Conservation (phyloP, 2,113 vertebrate species). For the Centrocercus urophasianus region DNA sequence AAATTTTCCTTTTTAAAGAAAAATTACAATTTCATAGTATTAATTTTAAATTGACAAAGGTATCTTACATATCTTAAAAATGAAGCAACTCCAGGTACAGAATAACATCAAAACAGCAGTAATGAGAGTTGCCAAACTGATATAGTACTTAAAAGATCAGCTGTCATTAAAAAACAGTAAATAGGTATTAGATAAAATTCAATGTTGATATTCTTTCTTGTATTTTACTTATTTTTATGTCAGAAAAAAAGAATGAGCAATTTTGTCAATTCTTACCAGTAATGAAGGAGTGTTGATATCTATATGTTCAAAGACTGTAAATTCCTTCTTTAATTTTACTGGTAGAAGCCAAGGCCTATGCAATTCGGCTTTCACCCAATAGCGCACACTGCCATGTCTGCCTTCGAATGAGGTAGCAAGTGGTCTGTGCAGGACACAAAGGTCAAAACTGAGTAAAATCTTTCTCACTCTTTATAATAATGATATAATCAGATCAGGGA, state of each 20-base stretch:
- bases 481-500: slow-evolving; percentile 48
- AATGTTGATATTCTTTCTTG: slow-evolving; percentile 14
- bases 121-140: slow-evolving; percentile 22
- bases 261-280: slow-evolving; percentile 88
- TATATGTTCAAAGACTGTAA: slow-evolving; percentile 99
- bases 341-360: slow-evolving; percentile 98
- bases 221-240: slow-evolving; percentile 63
- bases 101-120: not conserved
- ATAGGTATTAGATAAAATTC: not conserved
- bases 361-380: slow-evolving; percentile 99
- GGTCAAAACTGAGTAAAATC: slow-evolving; percentile 76
- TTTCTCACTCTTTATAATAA: slow-evolving; percentile 52
- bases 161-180: not conserved
- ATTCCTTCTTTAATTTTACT: slow-evolving; percentile 99
- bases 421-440: slow-evolving; percentile 87
- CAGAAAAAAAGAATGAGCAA: slow-evolving; percentile 71
- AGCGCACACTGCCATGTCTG: slow-evolving; percentile 98
- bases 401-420: slow-evolving; percentile 99
- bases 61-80: not conserved
- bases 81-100: slow-evolving; percentile 43
- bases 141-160: slow-evolving; percentile 2
- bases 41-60: slow-evolving; percentile 7
- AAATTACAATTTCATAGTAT: not conserved
- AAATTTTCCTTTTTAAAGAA: not conserved
- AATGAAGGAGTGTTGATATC: slow-evolving; percentile 99